Conservation (phyloP, 2,888 invertebrate species). For the Suillia variegata region DNA sequence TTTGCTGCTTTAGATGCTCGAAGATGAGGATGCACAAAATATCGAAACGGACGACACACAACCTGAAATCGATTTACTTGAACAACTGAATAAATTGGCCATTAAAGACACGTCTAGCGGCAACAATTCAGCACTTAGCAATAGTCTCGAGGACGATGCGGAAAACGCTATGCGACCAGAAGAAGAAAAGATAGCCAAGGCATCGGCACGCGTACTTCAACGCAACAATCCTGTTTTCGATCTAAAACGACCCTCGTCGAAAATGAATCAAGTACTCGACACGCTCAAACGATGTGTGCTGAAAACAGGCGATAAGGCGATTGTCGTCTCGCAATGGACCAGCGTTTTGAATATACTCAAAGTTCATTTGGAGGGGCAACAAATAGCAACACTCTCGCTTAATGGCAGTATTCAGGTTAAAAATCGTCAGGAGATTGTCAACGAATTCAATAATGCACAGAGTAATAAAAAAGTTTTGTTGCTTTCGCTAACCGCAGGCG, state of each 20-base stretch:
- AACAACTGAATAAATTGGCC: conserved; percentile 69
- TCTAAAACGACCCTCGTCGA: conserved; percentile 68
- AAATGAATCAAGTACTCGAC: conserved; percentile 66
- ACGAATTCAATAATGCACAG: conserved; percentile 71
- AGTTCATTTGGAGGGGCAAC: conserved; percentile 65
- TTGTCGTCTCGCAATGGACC: conserved; percentile 95
- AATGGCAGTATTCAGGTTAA: conserved; percentile 78
- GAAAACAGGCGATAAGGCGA: conserved; percentile 69
- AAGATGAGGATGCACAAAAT: conserved; percentile 55
- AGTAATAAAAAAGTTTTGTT: conserved; percentile 72
- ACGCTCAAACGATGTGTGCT: conserved; percentile 66
- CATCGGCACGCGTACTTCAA: conserved; percentile 69
- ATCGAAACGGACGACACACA: conserved; percentile 55
- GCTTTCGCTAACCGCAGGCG: conserved; percentile 90
- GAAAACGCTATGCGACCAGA: conserved; percentile 30
- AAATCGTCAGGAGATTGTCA: conserved; percentile 72
- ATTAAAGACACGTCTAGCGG: conserved; percentile 55
- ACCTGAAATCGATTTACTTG: conserved; percentile 67
- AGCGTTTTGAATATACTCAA: conserved; percentile 77
- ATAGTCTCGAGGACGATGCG: conserved; percentile 12
- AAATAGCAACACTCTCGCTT: conserved; percentile 69
- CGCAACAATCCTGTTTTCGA: conserved; percentile 76
- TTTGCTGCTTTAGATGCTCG: conserved; percentile 62
- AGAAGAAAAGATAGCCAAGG: conserved; percentile 64
- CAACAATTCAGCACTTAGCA: conserved; percentile 17